Percentiles rank a stretch among this genome's conserved stretches.
These are phyloP conservation scores for Anagyrus pseudococci DNA, from an alignment of 2,888 invertebrate genomes.

Conservation along the genomic window DNA sequence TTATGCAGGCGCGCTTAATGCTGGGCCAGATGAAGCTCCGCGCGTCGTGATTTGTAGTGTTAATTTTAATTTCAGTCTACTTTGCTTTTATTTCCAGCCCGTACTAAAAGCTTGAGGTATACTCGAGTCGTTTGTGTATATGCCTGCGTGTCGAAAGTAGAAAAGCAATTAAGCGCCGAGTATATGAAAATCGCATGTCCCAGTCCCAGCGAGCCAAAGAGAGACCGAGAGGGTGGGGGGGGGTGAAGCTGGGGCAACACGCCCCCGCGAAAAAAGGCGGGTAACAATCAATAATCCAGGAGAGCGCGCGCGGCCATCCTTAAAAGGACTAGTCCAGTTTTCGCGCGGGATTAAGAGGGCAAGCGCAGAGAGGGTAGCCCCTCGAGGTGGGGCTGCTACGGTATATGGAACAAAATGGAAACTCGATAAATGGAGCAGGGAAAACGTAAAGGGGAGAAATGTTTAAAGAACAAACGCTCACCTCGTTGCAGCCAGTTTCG, in stretches of 20 bases:
- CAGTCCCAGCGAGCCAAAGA: background rate
- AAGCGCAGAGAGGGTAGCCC: background rate
- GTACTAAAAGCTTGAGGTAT: background rate
- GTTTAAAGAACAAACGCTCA: conserved; percentile 40
- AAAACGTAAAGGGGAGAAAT: background rate
- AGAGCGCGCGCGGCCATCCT: background rate
- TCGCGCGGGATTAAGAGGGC: too few relatives aligned
- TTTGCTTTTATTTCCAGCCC: background rate
- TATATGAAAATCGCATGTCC: too few relatives aligned
- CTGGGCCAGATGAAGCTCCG: background rate
- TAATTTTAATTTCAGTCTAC: conserved; percentile 12
- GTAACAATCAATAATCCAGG: too few relatives aligned
- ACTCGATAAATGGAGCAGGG: too few relatives aligned
- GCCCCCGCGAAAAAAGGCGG: background rate
- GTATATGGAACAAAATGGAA: background rate
- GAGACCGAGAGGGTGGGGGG: background rate
- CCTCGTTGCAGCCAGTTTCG: conserved; percentile 52
- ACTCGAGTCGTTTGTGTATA: too few relatives aligned
- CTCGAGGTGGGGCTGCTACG: background rate
- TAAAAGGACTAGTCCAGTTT: background rate
- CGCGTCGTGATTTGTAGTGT: conserved; percentile 8
- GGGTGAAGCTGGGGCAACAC: too few relatives aligned
- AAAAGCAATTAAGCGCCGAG: too few relatives aligned
- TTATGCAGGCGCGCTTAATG: conserved; percentile 1
- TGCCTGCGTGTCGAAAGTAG: too few relatives aligned